Base-by-base conservation (phyloP, 30 jellyfish, hydroid and myxozoan species). In the Hydractinia symbiolongicarpus region DNA sequence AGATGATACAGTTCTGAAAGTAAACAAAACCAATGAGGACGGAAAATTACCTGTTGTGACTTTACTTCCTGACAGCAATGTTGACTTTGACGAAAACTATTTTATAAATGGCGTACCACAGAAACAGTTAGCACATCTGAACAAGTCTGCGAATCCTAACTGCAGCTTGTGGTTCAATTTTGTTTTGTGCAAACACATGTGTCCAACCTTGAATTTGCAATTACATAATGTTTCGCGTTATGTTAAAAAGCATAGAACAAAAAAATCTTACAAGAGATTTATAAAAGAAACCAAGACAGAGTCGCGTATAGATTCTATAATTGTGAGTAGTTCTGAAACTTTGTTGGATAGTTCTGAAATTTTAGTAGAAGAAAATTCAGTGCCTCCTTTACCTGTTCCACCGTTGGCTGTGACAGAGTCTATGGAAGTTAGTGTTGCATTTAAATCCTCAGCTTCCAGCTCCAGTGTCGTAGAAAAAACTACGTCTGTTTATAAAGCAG, bases 141-240 rank as follows among this genome's bases (percentile, higher is more conserved):
- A 84, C 6, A 69, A 78, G 40, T 89, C 94, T 78, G 93, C 88
- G 5, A 81, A 84, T 53, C 94, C 96, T 5, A 55, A 17, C 6
- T 13, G 53, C 17, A 68, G 56, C 13, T 81, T 79, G 20, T 79
- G 94, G 88, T 54, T 89, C 17, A 66, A 60, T 44, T 89, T 70
- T 55, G 73, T 83, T 11, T 89, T 89, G 58, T 44, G 19, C 21
- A 52, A 52, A 8, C 82, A 86, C 75, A 83, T 77, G 88, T 89
- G 96, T 61, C 93, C 96, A 50, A 8, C 80, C 9, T 71, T n/a
- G 1, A 71, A 71, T 20, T 14, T 71, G 44, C 44, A 30, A 30
- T 30, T 30, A 30, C 44, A 30, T 2, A 30, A 30, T 30, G 44
- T 30, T 30, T 30, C 44, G 44, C 44, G 44, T 30, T 30, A 30